A percentile compares a stretch with the other conserved stretches of the same genome.
phyloP scores from a whole-genome alignment of 2,797 vertebrate genomes.

The Sylvia borin region DNA sequence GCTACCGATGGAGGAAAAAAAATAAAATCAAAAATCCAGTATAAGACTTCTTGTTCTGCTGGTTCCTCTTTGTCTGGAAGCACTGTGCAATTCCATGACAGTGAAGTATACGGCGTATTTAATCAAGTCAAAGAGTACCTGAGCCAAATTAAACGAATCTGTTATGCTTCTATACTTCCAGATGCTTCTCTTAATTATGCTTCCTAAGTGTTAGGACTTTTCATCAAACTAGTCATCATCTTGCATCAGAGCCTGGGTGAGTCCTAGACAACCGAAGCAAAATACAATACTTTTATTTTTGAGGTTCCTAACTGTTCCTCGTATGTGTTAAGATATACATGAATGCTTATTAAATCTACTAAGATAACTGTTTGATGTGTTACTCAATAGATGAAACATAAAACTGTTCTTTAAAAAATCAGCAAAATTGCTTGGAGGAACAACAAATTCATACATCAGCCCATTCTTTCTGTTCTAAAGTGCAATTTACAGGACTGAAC shows the following conservation, averaged over 20 bases:
- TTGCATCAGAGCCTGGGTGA: neutral
- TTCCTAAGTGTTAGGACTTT: neutral
- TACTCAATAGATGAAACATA: slow-evolving; percentile 76
- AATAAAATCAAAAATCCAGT: neutral
- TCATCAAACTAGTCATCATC: neutral
- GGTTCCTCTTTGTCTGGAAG: neutral
- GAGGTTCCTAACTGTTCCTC: slow-evolving; percentile 32
- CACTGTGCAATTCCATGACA: neutral
- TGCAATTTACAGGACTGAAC: slow-evolving; percentile 78
- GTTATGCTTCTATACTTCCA: neutral
- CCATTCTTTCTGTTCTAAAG: slow-evolving; percentile 79
- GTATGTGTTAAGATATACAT: slow-evolving; percentile 52
- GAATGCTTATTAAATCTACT: slow-evolving; percentile 71
- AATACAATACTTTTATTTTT: neutral
- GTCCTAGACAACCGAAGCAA: neutral
- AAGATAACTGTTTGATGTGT: slow-evolving; percentile 77
- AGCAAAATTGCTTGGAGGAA: slow-evolving; percentile 75
- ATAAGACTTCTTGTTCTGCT: neutral
- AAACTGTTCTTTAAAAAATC: slow-evolving; percentile 80
- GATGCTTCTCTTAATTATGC: slow-evolving; percentile 7
- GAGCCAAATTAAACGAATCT: neutral
- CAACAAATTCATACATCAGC: slow-evolving; percentile 78
- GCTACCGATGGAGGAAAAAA: neutral
- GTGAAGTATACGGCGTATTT: neutral
- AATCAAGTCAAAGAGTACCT: neutral